A percentile compares a stretch with the other conserved stretches of the same genome.
phyloP scores from a whole-genome alignment of 2,888 invertebrate species.

The Penaeus monodon region DNA sequence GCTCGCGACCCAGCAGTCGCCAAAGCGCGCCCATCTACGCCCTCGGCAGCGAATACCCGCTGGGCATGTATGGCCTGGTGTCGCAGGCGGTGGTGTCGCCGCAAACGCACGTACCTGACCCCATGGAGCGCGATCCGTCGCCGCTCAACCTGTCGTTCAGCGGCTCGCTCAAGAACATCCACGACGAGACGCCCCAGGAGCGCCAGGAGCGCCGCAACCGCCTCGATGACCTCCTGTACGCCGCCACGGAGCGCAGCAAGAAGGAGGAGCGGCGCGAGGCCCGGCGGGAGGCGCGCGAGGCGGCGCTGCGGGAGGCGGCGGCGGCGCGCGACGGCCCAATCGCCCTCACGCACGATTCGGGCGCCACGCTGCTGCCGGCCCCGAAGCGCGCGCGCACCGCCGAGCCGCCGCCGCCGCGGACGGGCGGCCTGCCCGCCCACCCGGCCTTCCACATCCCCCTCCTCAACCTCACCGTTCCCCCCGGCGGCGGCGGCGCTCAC shows the following conservation, averaged over 20 bases:
- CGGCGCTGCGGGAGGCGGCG: constrained; percentile 55
- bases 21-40: constrained; percentile 44
- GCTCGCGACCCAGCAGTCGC: constrained; percentile 29
- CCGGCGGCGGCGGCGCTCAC: constrained; percentile 13
- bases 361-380: constrained; percentile 24
- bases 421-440: constrained; percentile 36
- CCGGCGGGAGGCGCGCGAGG: constrained; percentile 54
- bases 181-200: constrained; percentile 60
- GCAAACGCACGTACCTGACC: constrained; percentile 51
- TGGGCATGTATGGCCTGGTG: constrained; percentile 53
- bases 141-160: constrained; percentile 57
- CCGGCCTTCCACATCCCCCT: constrained; percentile 56
- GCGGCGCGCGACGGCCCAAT: constrained; percentile 41
- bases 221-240: constrained; percentile 53
- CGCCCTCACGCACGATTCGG: constrained; percentile 3
- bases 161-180: constrained; percentile 51
- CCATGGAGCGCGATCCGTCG: constrained; percentile 54
- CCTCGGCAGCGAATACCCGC: constrained; percentile 41
- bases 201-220: constrained; percentile 56
- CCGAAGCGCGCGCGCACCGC: constrained; percentile 36
- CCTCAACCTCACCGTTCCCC: constrained; percentile 40
- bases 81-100: constrained; percentile 39
- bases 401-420: constrained; percentile 22
- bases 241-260: constrained; percentile 57
- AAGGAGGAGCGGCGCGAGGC: constrained; percentile 59